Percentiles rank a stretch among this genome's conserved stretches.
Evolutionary conservation across 2,888 invertebrate species (phyloP).

Genomic region (Amiota minor): DNA sequence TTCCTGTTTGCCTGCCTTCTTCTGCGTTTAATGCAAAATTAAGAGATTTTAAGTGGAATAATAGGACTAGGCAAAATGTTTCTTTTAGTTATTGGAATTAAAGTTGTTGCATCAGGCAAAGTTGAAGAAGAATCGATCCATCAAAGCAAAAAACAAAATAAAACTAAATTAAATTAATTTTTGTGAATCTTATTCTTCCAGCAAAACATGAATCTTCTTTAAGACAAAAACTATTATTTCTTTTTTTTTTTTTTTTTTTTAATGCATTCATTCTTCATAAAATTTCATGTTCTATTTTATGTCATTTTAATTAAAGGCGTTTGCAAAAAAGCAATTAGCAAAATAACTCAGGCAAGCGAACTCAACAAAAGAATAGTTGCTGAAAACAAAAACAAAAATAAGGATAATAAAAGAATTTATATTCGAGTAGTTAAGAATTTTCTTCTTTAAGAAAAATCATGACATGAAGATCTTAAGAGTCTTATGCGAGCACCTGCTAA

Average conservation of each 20-base stretch:
- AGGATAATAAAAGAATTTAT: background rate
- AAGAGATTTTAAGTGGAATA: slow-evolving; percentile 1
- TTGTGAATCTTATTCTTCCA: too few relatives aligned
- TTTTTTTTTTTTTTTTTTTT: background rate
- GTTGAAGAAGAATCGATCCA: too few relatives aligned
- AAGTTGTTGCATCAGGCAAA: too few relatives aligned
- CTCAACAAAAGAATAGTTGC: background rate
- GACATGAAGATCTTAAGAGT: too few relatives aligned
- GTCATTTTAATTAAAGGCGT: slow-evolving; percentile 63
- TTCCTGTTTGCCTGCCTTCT: background rate
- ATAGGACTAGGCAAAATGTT: background rate
- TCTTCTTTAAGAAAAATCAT: too few relatives aligned
- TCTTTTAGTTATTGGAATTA: background rate
- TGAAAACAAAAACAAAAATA: background rate
- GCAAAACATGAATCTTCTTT: background rate
- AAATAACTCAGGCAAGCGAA: slow-evolving; percentile 61
- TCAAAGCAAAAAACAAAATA: too few relatives aligned
- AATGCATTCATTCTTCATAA: background rate
- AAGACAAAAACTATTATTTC: background rate
- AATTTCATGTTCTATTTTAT: slow-evolving; percentile 43
- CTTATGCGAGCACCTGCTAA: too few relatives aligned
- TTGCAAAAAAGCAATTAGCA: slow-evolving; percentile 60
- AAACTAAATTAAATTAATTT: too few relatives aligned
- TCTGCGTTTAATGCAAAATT: background rate
- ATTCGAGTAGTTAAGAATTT: too few relatives aligned